Evolutionary conservation across 1,140 invertebrate genomes (phyloP).

Genomic region (Brevipalpus yothersi): DNA sequence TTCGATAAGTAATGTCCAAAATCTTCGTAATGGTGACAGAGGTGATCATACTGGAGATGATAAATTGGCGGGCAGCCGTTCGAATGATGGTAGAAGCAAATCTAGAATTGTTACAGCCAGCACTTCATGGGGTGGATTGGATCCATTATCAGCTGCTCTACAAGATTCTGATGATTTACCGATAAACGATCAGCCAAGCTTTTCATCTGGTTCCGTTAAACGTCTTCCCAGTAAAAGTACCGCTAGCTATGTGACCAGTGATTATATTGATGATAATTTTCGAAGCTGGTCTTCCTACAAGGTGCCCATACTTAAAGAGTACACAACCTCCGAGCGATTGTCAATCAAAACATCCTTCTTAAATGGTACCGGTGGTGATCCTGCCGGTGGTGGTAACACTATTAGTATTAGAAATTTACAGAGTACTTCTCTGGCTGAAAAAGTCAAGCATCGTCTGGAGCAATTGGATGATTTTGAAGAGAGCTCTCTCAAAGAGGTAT

Average conservation of each 20-base stretch:
- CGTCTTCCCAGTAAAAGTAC: slow-evolving; percentile 9
- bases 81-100: background rate
- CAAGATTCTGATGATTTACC: background rate
- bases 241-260: slow-evolving; percentile 32
- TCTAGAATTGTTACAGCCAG: background rate
- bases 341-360: slow-evolving; percentile 67
- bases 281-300: slow-evolving; percentile 49
- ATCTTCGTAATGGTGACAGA: too few species aligned
- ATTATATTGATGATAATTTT: slow-evolving; percentile 25
- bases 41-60: too few species aligned
- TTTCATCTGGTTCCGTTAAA: background rate
- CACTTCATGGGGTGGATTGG: slow-evolving; percentile 12
- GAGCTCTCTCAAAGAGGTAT: slow-evolving; percentile 42
- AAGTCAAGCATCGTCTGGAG: slow-evolving; percentile 67
- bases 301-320: slow-evolving; percentile 49
- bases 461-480: slow-evolving; percentile 54
- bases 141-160: slow-evolving; percentile 14
- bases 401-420: background rate
- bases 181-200: background rate
- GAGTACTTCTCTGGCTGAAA: slow-evolving; percentile 40
- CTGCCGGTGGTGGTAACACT: background rate
- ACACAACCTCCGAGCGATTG: slow-evolving; percentile 70
- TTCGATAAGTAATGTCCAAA: too few species aligned
- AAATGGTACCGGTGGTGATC: slow-evolving; percentile 32
- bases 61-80: too few species aligned